phyloP scores from a whole-genome alignment of 2,797 vertebrate species.

The Botia almorhae region DNA sequence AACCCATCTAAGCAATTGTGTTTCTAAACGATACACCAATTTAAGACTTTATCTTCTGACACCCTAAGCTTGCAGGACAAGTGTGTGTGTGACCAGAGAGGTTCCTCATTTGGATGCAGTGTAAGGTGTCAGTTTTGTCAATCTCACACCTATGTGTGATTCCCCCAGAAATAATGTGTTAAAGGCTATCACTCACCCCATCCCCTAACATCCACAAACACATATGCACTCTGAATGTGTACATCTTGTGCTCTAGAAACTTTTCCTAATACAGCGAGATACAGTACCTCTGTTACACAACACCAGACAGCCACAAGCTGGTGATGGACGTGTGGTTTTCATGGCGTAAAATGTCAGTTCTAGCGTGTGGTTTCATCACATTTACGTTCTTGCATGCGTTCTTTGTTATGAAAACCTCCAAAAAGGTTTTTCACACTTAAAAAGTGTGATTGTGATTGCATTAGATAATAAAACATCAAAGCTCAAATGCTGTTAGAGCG shows the following conservation, averaged over 20 bases:
- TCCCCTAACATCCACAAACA: conserved; percentile 21
- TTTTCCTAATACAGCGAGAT: conserved; percentile 30
- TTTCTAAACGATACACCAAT: not conserved
- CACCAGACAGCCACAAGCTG: conserved; percentile 38
- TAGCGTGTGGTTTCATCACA: too few species aligned
- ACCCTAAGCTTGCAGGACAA: not conserved
- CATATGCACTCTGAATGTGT: conserved; percentile 9
- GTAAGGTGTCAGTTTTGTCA: conserved; percentile 65
- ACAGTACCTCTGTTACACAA: not conserved
- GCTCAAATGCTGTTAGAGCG: not conserved
- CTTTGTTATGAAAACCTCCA: not conserved
- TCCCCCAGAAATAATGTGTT: conserved; percentile 52
- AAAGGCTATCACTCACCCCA: conserved; percentile 34
- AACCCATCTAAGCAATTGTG: not conserved
- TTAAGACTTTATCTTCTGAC: not conserved
- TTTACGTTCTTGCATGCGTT: not conserved
- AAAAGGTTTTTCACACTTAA: not conserved
- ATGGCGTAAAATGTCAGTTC: conserved; percentile 34
- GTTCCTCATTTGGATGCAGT: conserved; percentile 72
- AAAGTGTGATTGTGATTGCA: not conserved
- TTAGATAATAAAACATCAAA: not conserved
- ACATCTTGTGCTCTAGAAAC: too few species aligned
- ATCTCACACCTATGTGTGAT: conserved; percentile 68
- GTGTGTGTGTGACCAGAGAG: conserved; percentile 57
- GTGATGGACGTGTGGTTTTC: conserved; percentile 28